A percentile compares a stretch with the other conserved stretches of the same genome.
phyloP scores from a whole-genome alignment of 2,888 invertebrate genomes.

The Noctua fimbriata region DNA sequence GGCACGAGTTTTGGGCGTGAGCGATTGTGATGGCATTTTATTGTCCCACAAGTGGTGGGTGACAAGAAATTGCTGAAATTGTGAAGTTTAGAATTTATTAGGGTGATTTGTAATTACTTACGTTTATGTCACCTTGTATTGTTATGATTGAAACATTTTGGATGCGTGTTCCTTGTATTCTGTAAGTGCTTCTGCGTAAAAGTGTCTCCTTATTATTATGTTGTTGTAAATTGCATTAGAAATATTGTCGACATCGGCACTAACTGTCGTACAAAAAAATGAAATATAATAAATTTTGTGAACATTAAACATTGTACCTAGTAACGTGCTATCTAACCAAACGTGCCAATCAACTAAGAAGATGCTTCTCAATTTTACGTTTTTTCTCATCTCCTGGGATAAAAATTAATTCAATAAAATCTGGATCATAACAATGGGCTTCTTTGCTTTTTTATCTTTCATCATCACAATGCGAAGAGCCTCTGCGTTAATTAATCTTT shows the following conservation, averaged over 20 bases:
- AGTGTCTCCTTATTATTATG: neutral
- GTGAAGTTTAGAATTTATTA: slow-evolving; percentile 71
- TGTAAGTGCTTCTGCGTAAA: slow-evolving; percentile 52
- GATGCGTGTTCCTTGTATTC: slow-evolving; percentile 34
- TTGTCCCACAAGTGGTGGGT: slow-evolving; percentile 80
- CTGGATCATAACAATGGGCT: slow-evolving; percentile 21
- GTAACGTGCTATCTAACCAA: no score
- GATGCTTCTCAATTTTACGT: neutral
- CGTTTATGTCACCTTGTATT: slow-evolving; percentile 50
- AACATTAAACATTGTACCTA: no score
- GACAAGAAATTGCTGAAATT: slow-evolving; percentile 63
- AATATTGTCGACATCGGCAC: no score
- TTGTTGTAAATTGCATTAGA: no score
- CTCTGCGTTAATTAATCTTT: slow-evolving; percentile 74
- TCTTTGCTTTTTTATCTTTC: slow-evolving; percentile 26
- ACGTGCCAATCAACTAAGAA: no score
- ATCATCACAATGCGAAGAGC: slow-evolving; percentile 67
- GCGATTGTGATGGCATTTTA: slow-evolving; percentile 78
- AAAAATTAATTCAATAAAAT: slow-evolving; percentile 28
- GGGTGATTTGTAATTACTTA: slow-evolving; percentile 68
- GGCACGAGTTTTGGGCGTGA: slow-evolving; percentile 85
- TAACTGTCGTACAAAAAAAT: no score
- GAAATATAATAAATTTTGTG: no score
- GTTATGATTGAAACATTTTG: slow-evolving; percentile 55
- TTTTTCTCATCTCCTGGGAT: neutral